These are phyloP conservation scores for Hylaea fasciaria DNA, from an alignment of 2,888 invertebrate genomes.

Conservation along the genomic window DNA sequence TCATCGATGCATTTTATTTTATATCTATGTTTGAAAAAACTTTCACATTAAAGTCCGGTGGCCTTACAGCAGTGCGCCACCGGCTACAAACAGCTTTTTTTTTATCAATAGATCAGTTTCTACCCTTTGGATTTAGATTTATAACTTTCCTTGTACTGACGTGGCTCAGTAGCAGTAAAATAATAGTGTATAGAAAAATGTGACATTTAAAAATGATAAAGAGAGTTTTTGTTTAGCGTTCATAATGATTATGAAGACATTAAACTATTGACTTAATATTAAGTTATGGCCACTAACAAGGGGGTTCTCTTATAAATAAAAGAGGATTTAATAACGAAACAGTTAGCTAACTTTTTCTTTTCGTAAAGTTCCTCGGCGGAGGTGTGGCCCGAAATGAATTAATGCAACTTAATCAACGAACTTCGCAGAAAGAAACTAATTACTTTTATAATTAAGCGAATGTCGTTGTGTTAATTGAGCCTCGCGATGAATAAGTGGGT, in stretches of 20 bases:
- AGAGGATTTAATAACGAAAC: neutral
- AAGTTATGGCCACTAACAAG: constrained; percentile 18
- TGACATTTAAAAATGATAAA: constrained; percentile 21
- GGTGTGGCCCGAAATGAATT: constrained; percentile 38
- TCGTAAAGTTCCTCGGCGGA: constrained; percentile 27
- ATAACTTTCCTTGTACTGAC: too few species aligned
- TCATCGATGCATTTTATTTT: neutral
- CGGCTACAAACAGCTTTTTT: too few species aligned
- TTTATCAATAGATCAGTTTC: too few species aligned
- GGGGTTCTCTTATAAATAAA: constrained; percentile 2
- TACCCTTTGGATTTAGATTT: too few species aligned
- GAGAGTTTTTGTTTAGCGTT: constrained; percentile 7
- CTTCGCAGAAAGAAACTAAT: constrained; percentile 62
- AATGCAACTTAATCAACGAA: constrained; percentile 41
- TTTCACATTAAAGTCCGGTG: too few species aligned
- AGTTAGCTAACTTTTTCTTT: constrained; percentile 33
- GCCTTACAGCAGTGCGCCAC: too few species aligned
- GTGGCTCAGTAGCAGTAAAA: too few species aligned
- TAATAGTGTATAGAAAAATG: neutral
- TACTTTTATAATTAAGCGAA: constrained; percentile 69
- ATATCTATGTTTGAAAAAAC: neutral
- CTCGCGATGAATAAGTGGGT: constrained; percentile 63
- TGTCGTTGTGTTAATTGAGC: constrained; percentile 67
- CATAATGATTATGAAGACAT: constrained; percentile 23
- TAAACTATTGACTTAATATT: constrained; percentile 25